Conservation (phyloP, 2,888 invertebrate genomes). For the Seira musarum region DNA sequence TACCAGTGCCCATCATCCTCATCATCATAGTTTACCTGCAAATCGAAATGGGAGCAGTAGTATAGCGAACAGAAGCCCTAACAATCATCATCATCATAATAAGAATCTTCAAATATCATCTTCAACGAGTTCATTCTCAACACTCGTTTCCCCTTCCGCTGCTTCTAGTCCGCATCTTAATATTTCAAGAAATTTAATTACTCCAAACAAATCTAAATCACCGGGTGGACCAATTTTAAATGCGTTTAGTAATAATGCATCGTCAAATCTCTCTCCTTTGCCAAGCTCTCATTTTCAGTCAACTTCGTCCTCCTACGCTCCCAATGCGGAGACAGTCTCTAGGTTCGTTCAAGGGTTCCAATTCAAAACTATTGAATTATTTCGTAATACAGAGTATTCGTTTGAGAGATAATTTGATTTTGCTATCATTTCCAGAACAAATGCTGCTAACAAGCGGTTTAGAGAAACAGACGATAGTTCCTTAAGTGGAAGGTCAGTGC, state of each 20-base stretch:
- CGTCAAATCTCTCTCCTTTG: slow-evolving; percentile 47
- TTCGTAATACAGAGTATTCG: no score
- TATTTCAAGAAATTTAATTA: slow-evolving; percentile 50
- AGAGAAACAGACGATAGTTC: slow-evolving; percentile 51
- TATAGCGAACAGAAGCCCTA: slow-evolving; percentile 54
- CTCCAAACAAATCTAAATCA: slow-evolving; percentile 50
- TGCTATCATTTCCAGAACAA: slow-evolving; percentile 53
- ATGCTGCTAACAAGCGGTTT: slow-evolving; percentile 63
- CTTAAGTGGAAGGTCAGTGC: slow-evolving; percentile 47
- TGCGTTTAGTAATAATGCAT: slow-evolving; percentile 31
- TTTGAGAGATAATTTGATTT: no score
- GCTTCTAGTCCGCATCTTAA: slow-evolving; percentile 61
- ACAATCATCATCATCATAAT: slow-evolving; percentile 19
- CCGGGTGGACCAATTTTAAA: slow-evolving; percentile 52
- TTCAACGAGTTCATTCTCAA: slow-evolving; percentile 32
- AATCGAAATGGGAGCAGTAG: slow-evolving; percentile 59
- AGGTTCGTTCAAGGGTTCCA: slow-evolving; percentile 49
- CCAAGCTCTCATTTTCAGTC: slow-evolving; percentile 60
- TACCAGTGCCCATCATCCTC: slow-evolving; percentile 47
- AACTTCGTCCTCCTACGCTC: slow-evolving; percentile 54
- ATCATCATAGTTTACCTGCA: slow-evolving; percentile 42
- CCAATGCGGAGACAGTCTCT: slow-evolving; percentile 60
- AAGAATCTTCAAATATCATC: slow-evolving; percentile 50
- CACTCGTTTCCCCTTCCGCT: slow-evolving; percentile 57
- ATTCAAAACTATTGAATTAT: no score